Evolutionary conservation across 2,888 invertebrate genomes (phyloP).

Genomic region (Eurytoma adleriae): DNA sequence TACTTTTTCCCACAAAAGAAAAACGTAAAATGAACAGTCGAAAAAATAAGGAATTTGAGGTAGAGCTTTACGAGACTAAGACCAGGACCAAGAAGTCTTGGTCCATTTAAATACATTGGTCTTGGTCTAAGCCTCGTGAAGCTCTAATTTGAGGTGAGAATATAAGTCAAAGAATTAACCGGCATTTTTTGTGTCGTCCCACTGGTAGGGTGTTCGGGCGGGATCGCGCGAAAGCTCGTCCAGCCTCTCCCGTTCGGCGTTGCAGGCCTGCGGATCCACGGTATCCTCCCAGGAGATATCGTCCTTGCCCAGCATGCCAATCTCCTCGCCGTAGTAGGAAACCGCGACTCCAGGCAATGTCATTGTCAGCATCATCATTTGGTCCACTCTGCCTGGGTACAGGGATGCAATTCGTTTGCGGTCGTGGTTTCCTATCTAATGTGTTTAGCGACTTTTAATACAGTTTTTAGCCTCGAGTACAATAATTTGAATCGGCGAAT

Average conservation of each 20-base stretch:
- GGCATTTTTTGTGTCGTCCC: slow-evolving; percentile 81
- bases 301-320: slow-evolving; percentile 82
- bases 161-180: slow-evolving; percentile 71
- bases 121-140: no score
- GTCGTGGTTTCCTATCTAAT: slow-evolving; percentile 87
- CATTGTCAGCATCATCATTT: slow-evolving; percentile 88
- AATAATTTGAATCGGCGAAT: no score
- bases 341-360: slow-evolving; percentile 90
- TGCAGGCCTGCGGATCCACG: slow-evolving; percentile 79
- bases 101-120: no score
- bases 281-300: slow-evolving; percentile 78
- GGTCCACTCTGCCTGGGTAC: slow-evolving; percentile 84
- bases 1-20: no score
- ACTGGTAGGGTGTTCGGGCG: slow-evolving; percentile 88
- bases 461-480: no score
- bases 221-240: slow-evolving; percentile 82
- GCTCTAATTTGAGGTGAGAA: no score
- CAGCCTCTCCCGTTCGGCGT: slow-evolving; percentile 80
- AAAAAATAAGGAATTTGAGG: no score
- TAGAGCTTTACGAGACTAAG: no score
- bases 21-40: no score
- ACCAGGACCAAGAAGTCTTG: no score
- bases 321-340: slow-evolving; percentile 92
- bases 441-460: no score
- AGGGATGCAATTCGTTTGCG: slow-evolving; percentile 83